Evolutionary conservation across 2,888 invertebrate genomes (phyloP).

Genomic region (Pasiphila rectangulata): DNA sequence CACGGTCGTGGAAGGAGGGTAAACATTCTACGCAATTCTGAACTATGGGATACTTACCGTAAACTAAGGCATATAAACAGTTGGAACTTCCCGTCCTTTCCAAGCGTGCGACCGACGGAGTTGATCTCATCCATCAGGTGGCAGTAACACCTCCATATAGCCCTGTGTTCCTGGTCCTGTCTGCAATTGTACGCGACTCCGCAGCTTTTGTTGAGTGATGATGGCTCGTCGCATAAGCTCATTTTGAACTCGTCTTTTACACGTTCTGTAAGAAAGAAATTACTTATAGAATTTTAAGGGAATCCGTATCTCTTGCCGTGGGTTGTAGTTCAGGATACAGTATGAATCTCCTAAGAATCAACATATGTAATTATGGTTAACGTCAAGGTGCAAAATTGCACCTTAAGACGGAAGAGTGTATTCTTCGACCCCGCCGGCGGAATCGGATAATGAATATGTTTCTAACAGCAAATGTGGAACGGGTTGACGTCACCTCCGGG

Average conservation of each 20-base stretch:
- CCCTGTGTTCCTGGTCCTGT: constrained; percentile 80
- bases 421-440: no score
- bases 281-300: background rate
- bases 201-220: constrained; percentile 51
- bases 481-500: no score
- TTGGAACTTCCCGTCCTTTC: constrained; percentile 99
- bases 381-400: no score
- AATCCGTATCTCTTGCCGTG: no score
- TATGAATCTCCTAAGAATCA: no score
- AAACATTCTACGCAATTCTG: no score
- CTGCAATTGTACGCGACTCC: constrained; percentile 69
- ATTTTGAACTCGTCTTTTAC: constrained; percentile 91
- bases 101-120: constrained; percentile 89
- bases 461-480: no score
- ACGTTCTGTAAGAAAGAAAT: constrained; percentile 79
- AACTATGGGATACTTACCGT: constrained; percentile 84
- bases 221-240: constrained; percentile 83
- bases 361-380: no score
- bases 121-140: constrained; percentile 94
- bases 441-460: no score
- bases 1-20: no score
- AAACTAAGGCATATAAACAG: constrained; percentile 96
- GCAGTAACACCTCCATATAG: constrained; percentile 93
- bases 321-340: no score
- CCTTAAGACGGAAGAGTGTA: no score